Evolutionary conservation across 2,797 vertebrate species (phyloP).

Genomic region (Cephalopachus bancanus): DNA sequence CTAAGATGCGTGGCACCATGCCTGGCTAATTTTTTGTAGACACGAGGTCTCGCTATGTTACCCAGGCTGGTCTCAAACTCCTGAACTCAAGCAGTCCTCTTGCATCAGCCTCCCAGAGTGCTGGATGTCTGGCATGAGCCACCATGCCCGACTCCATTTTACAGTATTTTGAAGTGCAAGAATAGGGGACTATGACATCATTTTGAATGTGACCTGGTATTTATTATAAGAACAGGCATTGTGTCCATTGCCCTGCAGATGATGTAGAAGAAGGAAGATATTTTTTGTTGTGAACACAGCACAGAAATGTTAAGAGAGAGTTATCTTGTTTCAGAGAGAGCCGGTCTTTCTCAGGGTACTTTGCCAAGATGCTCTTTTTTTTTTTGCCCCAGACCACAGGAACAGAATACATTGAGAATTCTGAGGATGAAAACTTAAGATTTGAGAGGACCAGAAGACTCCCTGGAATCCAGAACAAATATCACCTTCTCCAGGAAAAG

Average conservation of each 20-base stretch:
- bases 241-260: not conserved
- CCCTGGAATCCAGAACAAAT: not conserved
- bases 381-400: not conserved
- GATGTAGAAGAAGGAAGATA: not conserved
- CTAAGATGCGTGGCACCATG: not conserved
- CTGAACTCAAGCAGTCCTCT: not conserved
- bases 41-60: not conserved
- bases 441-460: not conserved
- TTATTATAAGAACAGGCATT: not conserved
- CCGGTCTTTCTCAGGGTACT: not conserved
- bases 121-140: not conserved
- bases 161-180: conserved; percentile 27
- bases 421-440: not conserved
- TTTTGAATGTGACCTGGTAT: not conserved
- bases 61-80: not conserved
- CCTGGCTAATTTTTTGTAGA: not conserved
- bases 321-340: not conserved
- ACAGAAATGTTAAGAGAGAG: not conserved
- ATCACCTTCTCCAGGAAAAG: not conserved
- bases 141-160: not conserved
- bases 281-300: not conserved
- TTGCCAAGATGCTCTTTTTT: conserved; percentile 2
- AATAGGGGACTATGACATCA: not conserved
- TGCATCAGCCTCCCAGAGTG: not conserved
- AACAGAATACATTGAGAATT: not conserved